These are phyloP conservation scores for Listronotus bonariensis DNA, from an alignment of 1,140 invertebrate genomes.

Conservation along the genomic window DNA sequence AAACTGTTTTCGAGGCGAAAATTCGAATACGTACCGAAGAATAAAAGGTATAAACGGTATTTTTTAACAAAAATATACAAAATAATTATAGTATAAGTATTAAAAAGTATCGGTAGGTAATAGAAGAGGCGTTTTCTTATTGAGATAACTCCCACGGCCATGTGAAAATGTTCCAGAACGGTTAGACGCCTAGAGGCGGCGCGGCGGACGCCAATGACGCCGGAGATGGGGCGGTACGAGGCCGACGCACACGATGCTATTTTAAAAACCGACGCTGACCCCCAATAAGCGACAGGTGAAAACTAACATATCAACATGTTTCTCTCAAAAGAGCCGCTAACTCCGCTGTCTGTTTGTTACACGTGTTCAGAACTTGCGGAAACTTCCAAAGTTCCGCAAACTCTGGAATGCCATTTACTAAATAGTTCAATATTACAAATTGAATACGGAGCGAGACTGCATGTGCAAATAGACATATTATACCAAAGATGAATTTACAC, in stretches of 20 bases:
- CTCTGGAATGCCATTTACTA: constrained; percentile 37
- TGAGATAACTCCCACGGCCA: constrained; percentile 47
- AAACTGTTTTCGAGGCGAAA: constrained; percentile 46
- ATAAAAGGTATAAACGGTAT: constrained; percentile 21
- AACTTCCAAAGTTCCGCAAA: constrained; percentile 29
- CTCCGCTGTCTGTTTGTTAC: constrained; percentile 34
- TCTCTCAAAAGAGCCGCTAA: constrained; percentile 34
- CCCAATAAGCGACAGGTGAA: constrained; percentile 44
- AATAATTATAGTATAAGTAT: constrained; percentile 39
- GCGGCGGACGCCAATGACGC: constrained; percentile 52
- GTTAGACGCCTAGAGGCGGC: constrained; percentile 48
- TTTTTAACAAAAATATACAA: constrained; percentile 39
- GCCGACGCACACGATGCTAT: constrained; percentile 46
- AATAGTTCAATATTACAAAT: constrained; percentile 39
- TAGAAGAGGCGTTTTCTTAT: constrained; percentile 46
- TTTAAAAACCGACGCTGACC: constrained; percentile 47
- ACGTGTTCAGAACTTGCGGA: constrained; percentile 36
- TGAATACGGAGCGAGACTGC: constrained; percentile 28
- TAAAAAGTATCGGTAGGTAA: constrained; percentile 43
- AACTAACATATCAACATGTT: constrained; percentile 40
- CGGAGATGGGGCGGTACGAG: constrained; percentile 43
- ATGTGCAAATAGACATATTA: constrained; percentile 25
- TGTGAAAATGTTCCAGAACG: constrained; percentile 40
- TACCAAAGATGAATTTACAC: constrained; percentile 15
- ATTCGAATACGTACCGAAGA: constrained; percentile 21